A percentile compares a stretch with the other conserved stretches of the same genome.
Conservation (phyloP, 2,888 invertebrate species). For the Ochropleura leucogaster region DNA sequence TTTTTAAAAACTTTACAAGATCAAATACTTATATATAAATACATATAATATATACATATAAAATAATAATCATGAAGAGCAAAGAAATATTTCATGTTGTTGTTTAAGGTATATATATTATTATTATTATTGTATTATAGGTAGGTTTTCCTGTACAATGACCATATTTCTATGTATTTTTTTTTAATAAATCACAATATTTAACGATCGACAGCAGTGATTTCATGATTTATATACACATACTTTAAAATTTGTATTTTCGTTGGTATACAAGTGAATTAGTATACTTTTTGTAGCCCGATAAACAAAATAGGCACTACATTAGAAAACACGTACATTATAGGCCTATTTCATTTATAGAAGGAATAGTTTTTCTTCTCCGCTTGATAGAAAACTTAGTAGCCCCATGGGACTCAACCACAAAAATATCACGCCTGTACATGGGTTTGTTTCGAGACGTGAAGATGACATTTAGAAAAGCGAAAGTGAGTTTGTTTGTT, state of each 20-base stretch:
- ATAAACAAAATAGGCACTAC: neutral
- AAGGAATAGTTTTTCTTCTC: neutral
- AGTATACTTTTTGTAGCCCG: neutral
- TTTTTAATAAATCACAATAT: neutral
- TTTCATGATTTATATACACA: neutral
- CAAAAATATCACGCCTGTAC: conserved; percentile 8
- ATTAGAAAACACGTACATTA: neutral
- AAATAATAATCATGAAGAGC: no score
- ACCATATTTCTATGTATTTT: neutral
- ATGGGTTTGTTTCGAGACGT: conserved; percentile 30
- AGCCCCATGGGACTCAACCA: conserved; percentile 18
- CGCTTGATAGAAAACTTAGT: conserved; percentile 17
- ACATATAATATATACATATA: no score
- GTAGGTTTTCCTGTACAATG: neutral
- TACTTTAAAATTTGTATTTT: no score
- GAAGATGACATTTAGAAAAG: conserved; percentile 33
- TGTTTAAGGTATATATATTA: no score
- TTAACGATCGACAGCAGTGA: neutral
- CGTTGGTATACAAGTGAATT: neutral
- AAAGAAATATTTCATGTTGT: no score
- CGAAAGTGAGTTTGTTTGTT: no score
- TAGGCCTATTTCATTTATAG: neutral
- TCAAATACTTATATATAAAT: no score
- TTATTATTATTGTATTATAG: neutral
- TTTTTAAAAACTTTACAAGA: no score